Evolutionary conservation across 1,140 invertebrate species (phyloP).

Genomic region (Mya arenaria): DNA sequence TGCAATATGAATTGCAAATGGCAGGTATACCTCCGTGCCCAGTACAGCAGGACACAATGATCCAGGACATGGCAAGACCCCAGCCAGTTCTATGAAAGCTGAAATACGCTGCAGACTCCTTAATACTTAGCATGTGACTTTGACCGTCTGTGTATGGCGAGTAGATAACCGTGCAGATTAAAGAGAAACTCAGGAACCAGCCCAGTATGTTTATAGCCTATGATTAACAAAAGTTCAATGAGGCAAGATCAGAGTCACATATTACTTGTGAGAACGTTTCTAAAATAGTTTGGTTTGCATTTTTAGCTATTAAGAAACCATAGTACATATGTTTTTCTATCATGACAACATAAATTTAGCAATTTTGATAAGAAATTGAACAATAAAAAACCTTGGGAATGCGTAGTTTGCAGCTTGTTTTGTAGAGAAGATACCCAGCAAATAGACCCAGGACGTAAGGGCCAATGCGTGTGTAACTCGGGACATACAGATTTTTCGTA

Average conservation of each 20-base stretch:
- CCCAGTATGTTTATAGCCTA: not conserved
- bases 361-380: no score
- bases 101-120: conserved; percentile 75
- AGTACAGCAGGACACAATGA: conserved; percentile 80
- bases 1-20: no score
- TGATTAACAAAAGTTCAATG: no score
- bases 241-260: no score
- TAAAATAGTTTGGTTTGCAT: no score
- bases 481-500: not conserved
- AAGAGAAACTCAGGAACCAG: not conserved
- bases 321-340: no score
- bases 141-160: not conserved
- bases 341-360: no score
- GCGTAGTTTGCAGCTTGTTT: conserved; percentile 1
- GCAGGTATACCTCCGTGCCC: conserved; percentile 76
- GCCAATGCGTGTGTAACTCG: conserved; percentile 13
- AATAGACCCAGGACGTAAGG: conserved; percentile 27
- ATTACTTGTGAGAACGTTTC: no score
- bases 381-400: conserved; percentile 35
- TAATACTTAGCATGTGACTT: conserved; percentile 15
- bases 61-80: conserved; percentile 79
- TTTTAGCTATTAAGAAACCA: no score
- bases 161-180: not conserved
- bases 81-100: conserved; percentile 76
- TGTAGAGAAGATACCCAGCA: conserved; percentile 26